phyloP scores from a whole-genome alignment of 1,140 invertebrate genomes.

The Whitmania pigra region DNA sequence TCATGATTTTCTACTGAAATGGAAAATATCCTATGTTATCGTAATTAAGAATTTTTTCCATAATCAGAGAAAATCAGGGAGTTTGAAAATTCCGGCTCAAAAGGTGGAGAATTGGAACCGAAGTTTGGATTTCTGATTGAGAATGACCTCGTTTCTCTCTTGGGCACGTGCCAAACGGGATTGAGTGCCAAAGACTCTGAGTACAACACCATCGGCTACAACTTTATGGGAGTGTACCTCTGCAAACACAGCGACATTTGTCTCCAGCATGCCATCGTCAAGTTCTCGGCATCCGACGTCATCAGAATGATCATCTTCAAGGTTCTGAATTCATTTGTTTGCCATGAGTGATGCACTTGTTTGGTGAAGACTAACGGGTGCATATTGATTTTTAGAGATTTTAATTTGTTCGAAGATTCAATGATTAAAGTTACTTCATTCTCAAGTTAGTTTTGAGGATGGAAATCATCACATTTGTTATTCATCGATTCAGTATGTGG shows the following conservation, averaged over 20 bases:
- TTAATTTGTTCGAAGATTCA: background rate
- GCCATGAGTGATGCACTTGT: background rate
- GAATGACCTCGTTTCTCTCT: conserved; percentile 18
- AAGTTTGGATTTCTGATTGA: conserved; percentile 23
- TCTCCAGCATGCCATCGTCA: conserved; percentile 25
- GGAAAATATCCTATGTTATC: too few species aligned
- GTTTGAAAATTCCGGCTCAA: conserved; percentile 9
- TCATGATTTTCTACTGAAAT: background rate
- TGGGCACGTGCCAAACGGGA: conserved; percentile 11
- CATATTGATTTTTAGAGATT: background rate
- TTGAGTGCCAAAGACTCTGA: conserved; percentile 23
- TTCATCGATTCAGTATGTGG: conserved; percentile 19
- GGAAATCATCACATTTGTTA: background rate
- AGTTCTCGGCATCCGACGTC: conserved; percentile 21
- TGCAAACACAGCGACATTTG: conserved; percentile 24
- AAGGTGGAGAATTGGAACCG: conserved; percentile 17
- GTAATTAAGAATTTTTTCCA: too few species aligned
- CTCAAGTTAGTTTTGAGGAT: background rate
- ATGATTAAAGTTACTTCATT: background rate
- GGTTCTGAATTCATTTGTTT: background rate
- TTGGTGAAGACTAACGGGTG: too few species aligned
- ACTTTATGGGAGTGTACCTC: conserved; percentile 23
- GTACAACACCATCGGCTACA: conserved; percentile 25
- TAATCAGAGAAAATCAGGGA: conserved; percentile 16
- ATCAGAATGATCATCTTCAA: conserved; percentile 24